Percentiles rank a stretch among this genome's conserved stretches.
These are phyloP conservation scores for Chiridota heheva DNA, from an alignment of 35 echinoderm and acorn worm genomes.

Conservation along the genomic window DNA sequence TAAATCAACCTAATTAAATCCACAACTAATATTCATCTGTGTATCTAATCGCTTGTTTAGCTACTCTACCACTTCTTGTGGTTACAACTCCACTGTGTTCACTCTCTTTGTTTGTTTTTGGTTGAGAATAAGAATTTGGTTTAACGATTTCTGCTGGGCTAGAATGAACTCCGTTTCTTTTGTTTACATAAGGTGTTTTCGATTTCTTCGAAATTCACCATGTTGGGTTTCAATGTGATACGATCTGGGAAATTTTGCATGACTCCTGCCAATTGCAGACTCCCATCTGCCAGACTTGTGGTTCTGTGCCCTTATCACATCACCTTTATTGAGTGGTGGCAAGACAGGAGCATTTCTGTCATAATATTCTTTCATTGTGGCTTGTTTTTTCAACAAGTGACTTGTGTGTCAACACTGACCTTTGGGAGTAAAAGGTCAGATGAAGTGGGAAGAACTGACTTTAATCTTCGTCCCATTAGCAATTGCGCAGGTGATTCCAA, in stretches of 20 bases:
- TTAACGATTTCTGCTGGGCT: too few species aligned
- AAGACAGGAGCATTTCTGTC: slow-evolving; percentile 1
- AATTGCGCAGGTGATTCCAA: slow-evolving; percentile 37
- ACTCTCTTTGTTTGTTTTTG: too few species aligned
- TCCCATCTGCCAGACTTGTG: slow-evolving; percentile 20
- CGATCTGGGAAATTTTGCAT: background rate
- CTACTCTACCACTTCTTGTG: too few species aligned
- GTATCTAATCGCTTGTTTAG: too few species aligned
- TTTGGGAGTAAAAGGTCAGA: background rate
- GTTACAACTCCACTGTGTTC: too few species aligned
- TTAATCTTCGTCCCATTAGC: slow-evolving; percentile 17
- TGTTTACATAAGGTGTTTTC: slow-evolving; percentile 27
- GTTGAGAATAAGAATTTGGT: too few species aligned
- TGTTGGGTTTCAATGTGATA: slow-evolving; percentile 2
- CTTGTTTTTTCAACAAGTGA: background rate
- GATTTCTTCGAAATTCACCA: slow-evolving; percentile 17
- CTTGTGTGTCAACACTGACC: background rate
- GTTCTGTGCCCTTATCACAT: slow-evolving; percentile 1
- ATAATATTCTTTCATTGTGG: background rate
- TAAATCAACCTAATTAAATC: too few species aligned
- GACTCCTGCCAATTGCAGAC: background rate
- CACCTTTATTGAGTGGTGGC: slow-evolving; percentile 14
- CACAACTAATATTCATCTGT: too few species aligned
- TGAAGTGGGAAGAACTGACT: slow-evolving; percentile 22
- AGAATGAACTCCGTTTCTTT: too few species aligned